phyloP scores from a whole-genome alignment of 2,113 vertebrate species.

The Entelurus aequoreus region DNA sequence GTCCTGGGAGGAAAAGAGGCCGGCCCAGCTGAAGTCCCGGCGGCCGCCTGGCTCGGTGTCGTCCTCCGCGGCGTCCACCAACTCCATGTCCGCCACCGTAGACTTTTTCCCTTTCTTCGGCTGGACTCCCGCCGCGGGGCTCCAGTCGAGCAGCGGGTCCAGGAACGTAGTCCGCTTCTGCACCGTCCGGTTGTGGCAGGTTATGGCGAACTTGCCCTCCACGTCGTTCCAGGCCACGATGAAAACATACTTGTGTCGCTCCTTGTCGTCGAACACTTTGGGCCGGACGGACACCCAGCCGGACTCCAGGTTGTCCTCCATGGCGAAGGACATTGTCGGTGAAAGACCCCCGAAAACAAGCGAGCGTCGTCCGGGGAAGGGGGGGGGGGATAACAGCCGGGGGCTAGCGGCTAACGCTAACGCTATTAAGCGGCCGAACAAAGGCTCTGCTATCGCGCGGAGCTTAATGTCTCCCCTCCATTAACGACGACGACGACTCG shows the following conservation, averaged over 20 bases:
- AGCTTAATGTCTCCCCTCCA: too few species aligned
- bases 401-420: slow-evolving; percentile 8
- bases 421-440: slow-evolving; percentile 19
- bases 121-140: slow-evolving; percentile 22
- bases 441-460: slow-evolving; percentile 16
- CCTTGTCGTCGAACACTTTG: slow-evolving; percentile 88
- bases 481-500: background rate
- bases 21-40: slow-evolving; percentile 94
- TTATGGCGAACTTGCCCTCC: slow-evolving; percentile 94
- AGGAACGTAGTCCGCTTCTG: slow-evolving; percentile 81
- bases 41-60: slow-evolving; percentile 48
- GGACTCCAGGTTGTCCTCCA: slow-evolving; percentile 90
- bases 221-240: slow-evolving; percentile 98
- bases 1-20: slow-evolving; percentile 93
- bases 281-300: slow-evolving; percentile 94
- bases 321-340: slow-evolving; percentile 79
- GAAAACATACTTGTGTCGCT: slow-evolving; percentile 92
- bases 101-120: slow-evolving; percentile 29
- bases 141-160: slow-evolving; percentile 59
- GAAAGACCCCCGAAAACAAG: slow-evolving; percentile 9
- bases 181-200: slow-evolving; percentile 91
- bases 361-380: background rate
- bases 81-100: slow-evolving; percentile 67
- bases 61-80: slow-evolving; percentile 65
- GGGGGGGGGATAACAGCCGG: background rate